A percentile compares a stretch with the other conserved stretches of the same genome.
phyloP scores from a whole-genome alignment of 2,888 invertebrate species.

The Cryptophagus acutangulus region DNA sequence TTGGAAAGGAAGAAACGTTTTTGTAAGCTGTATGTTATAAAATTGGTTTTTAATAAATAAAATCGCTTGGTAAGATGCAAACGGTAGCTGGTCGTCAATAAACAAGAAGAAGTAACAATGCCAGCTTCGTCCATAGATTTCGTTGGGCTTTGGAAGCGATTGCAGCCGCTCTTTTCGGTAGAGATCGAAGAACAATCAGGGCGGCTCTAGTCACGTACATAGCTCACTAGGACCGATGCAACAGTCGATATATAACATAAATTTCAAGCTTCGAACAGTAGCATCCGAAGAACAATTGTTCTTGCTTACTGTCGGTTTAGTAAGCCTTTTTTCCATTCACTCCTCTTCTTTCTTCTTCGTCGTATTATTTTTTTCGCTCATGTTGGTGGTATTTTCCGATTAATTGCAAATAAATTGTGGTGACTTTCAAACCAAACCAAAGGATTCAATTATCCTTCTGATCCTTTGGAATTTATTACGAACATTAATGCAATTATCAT shows the following conservation, averaged over 20 bases:
- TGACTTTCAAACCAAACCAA: too few species aligned
- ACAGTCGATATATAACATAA: constrained; percentile 43
- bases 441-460: too few species aligned
- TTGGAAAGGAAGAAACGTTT: neutral
- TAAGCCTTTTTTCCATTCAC: constrained; percentile 40
- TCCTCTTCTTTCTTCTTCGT: constrained; percentile 23
- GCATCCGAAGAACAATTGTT: constrained; percentile 48
- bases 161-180: constrained; percentile 31
- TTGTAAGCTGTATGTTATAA: neutral
- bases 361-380: constrained; percentile 8
- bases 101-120: constrained; percentile 47
- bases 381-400: constrained; percentile 10
- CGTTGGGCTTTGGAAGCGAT: constrained; percentile 34
- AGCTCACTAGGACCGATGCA: constrained; percentile 30
- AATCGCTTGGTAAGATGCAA: constrained; percentile 19
- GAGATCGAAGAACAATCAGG: constrained; percentile 33
- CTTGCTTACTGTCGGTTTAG: constrained; percentile 46
- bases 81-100: constrained; percentile 47
- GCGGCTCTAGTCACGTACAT: constrained; percentile 24
- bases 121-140: constrained; percentile 43
- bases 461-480: too few species aligned
- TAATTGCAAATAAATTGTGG: too few species aligned
- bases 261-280: constrained; percentile 45
- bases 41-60: neutral
- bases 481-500: too few species aligned